Base-by-base conservation (phyloP, 2,113 vertebrate species). In the Rhinogobius similis region DNA sequence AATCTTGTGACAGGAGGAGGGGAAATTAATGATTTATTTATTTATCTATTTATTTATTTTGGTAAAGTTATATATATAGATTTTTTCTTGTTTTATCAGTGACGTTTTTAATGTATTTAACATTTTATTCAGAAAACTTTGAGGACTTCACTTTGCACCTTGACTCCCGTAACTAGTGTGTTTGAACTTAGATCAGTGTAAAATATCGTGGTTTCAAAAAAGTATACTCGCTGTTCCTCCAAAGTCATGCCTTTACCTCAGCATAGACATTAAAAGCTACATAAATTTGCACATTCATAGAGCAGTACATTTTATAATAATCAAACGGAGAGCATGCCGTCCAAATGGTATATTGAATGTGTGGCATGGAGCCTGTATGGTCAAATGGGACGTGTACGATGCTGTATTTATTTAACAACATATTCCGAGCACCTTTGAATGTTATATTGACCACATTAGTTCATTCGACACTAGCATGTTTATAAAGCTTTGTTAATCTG, bases 201-300 rank as follows among this genome's bases (percentile, higher is more conserved):
- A 36, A 27, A 2, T 14, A n/a, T 64, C 72, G 62, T 38, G 29
- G 39, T 71, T 55, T 5, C 0, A 36, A 36, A 36, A 7, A 36
- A 44, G 48, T 59, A 62, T 36, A 21, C 7, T 68, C 32, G 46
- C 55, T 74, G 29, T 44, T 27, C 63, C 38, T 77, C 69, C 63
- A 85, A 83, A 72, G 53, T 79, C 43, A 79, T 58, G 53, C 44
- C 67, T 77, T 75, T 73, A 80, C 74, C 65, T 81, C 70, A 80
- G 32, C 41, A 62, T 44, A 36, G 20, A n/a, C 67, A 23, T 72
- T 73, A 14, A 68, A 64, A 79, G n/a, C 70, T 1, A 72, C 66
- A 56, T 63, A 71, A 50, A 52, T 81, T 85, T 86, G 77, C 71
- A 82, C 83, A 73, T 76, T 43, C 44, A 65, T 18, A 26, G 32